phyloP scores from a whole-genome alignment of 2,888 invertebrate species.

The Nemapogon koenigi region DNA sequence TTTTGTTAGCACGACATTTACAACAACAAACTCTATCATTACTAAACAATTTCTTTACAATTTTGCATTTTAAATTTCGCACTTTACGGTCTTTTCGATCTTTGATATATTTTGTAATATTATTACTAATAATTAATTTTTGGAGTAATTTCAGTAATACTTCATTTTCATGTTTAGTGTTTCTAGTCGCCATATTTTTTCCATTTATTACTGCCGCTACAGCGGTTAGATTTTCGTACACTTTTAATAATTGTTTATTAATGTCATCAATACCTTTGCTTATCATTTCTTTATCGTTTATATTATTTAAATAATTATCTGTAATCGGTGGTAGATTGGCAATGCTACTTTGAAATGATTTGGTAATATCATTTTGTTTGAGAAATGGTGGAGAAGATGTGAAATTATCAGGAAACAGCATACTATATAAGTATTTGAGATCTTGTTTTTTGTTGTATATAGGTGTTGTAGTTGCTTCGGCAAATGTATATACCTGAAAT shows the following conservation, averaged over 20 bases:
- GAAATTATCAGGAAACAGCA: slow-evolving; percentile 20
- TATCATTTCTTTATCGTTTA: slow-evolving; percentile 11
- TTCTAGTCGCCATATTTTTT: slow-evolving; percentile 3
- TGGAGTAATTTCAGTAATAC: not conserved
- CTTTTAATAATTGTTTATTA: slow-evolving; percentile 27
- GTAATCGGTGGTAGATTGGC: not conserved
- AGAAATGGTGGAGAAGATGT: slow-evolving; percentile 30
- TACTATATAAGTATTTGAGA: too few relatives aligned
- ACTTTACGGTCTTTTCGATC: slow-evolving; percentile 16
- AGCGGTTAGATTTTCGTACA: slow-evolving; percentile 24
- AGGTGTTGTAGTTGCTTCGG: slow-evolving; percentile 22
- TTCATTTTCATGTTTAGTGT: slow-evolving; percentile 10
- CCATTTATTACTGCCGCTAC: slow-evolving; percentile 14
- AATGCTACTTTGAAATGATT: not conserved
- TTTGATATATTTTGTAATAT: slow-evolving; percentile 1
- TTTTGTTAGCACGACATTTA: slow-evolving; percentile 31
- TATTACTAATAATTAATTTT: not conserved
- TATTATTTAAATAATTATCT: not conserved
- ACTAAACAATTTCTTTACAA: slow-evolving; percentile 31
- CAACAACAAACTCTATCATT: slow-evolving; percentile 37
- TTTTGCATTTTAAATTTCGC: slow-evolving; percentile 26
- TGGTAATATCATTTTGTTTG: slow-evolving; percentile 8
- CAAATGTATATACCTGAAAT: slow-evolving; percentile 36
- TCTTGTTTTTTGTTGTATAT: too few relatives aligned
- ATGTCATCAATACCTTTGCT: slow-evolving; percentile 32